phyloP scores from a whole-genome alignment of 2,797 vertebrate genomes.

The Parambassis ranga region DNA sequence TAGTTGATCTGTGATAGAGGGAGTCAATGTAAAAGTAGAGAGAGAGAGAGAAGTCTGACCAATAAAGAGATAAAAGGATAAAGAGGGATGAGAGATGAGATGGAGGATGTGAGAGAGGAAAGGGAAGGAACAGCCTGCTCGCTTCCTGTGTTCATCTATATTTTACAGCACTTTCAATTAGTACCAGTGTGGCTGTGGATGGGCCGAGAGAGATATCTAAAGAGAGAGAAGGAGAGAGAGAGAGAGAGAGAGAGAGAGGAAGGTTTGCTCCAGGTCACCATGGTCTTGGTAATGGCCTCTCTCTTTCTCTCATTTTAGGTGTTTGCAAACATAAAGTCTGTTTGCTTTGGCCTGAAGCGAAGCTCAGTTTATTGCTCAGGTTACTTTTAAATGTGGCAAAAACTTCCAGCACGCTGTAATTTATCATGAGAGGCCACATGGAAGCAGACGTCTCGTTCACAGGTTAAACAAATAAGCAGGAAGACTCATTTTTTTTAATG shows the following conservation, averaged over 20 bases:
- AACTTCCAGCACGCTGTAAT: conserved; percentile 49
- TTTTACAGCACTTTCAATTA: conserved; percentile 89
- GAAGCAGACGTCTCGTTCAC: conserved; percentile 18
- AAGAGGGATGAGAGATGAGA: conserved; percentile 57
- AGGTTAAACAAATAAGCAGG: not conserved
- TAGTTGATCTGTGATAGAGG: not conserved
- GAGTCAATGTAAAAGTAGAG: not conserved
- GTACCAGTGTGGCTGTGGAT: conserved; percentile 55
- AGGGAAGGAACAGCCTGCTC: conserved; percentile 45
- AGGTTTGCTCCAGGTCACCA: conserved; percentile 62
- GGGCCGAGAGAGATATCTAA: conserved; percentile 37
- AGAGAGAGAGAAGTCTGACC: conserved; percentile 30
- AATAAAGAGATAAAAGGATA: conserved; percentile 65
- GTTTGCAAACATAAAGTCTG: conserved; percentile 57
- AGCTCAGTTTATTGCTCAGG: conserved; percentile 54
- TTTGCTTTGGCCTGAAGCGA: conserved; percentile 64
- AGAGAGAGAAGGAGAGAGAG: conserved; percentile 20
- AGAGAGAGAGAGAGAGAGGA: conserved; percentile 16
- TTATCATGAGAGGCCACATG: conserved; percentile 66
- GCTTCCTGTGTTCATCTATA: conserved; percentile 88
- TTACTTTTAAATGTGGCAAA: conserved; percentile 50
- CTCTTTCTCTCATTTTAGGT: conserved; percentile 37
- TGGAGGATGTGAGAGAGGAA: conserved; percentile 55
- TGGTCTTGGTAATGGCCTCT: conserved; percentile 41
- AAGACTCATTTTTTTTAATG: not conserved